phyloP scores from a whole-genome alignment of 2,113 vertebrate species.

The Gorsachius goisagi region DNA sequence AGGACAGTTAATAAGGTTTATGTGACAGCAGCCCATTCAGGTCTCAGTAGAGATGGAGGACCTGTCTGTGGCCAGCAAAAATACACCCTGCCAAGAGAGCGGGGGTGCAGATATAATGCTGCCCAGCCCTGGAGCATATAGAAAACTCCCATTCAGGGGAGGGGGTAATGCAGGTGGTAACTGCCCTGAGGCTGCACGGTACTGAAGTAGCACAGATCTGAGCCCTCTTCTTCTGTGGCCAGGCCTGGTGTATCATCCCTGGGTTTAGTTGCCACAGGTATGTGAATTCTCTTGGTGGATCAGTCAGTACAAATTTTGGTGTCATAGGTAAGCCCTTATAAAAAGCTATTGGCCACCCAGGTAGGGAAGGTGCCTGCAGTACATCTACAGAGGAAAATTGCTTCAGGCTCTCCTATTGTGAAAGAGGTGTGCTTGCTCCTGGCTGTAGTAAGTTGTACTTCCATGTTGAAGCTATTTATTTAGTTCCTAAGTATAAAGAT shows the following conservation, averaged over 20 bases:
- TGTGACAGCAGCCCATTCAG: rapidly evolving
- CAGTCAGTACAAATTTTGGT: not conserved
- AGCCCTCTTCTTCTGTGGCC: not conserved
- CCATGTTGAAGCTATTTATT: not conserved
- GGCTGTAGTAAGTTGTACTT: not conserved
- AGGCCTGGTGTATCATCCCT: not conserved
- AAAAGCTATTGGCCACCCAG: not conserved
- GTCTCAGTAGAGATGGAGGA: not conserved
- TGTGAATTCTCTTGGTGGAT: not conserved
- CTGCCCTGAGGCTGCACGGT: not conserved
- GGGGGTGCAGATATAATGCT: not conserved
- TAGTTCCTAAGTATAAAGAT: not conserved
- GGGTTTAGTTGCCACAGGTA: not conserved
- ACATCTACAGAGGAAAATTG: not conserved
- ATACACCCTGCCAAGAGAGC: not conserved
- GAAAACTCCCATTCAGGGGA: not conserved
- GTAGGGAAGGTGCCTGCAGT: not conserved
- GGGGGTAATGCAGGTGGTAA: not conserved
- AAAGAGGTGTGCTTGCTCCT: not conserved
- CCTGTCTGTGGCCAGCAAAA: not conserved
- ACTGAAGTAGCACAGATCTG: not conserved
- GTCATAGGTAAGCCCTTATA: not conserved
- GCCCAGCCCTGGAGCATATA: not conserved
- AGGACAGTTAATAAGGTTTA: not conserved
- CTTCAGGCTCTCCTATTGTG: not conserved